Conservation (phyloP, 1,140 invertebrate genomes). For the Drosophila funebris region DNA sequence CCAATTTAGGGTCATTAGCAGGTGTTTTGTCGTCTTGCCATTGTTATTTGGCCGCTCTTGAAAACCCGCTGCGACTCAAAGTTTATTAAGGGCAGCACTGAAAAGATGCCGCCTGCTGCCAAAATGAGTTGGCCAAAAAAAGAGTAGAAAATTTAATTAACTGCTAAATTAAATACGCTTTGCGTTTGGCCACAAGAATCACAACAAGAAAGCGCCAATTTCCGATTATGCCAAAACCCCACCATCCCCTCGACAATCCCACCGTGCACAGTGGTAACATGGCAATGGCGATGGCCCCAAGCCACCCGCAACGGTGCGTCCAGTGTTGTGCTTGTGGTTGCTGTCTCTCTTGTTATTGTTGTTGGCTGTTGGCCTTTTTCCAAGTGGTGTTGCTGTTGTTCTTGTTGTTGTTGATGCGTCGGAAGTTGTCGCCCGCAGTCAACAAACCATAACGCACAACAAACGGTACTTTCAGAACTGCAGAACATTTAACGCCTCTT, state of each 20-base stretch:
- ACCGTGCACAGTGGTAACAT: neutral
- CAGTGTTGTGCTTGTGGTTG: slow-evolving; percentile 26
- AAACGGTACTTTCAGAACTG: slow-evolving; percentile 65
- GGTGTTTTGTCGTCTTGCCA: slow-evolving; percentile 61
- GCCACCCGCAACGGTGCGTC: slow-evolving; percentile 65
- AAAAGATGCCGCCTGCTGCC: slow-evolving; percentile 38
- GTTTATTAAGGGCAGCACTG: slow-evolving; percentile 50
- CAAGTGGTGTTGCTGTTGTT: slow-evolving; percentile 23
- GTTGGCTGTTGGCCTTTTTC: slow-evolving; percentile 31
- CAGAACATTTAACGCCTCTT: slow-evolving; percentile 72
- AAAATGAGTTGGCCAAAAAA: slow-evolving; percentile 27
- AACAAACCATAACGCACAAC: slow-evolving; percentile 79
- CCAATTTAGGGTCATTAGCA: slow-evolving; percentile 77
- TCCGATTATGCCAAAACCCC: slow-evolving; percentile 11
- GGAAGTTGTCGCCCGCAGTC: slow-evolving; percentile 78
- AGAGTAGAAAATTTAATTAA: slow-evolving; percentile 78
- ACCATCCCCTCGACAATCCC: neutral
- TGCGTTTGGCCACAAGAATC: slow-evolving; percentile 12
- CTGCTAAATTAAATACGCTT: slow-evolving; percentile 67
- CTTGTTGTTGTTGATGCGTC: slow-evolving; percentile 50
- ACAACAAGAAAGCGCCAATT: slow-evolving; percentile 5
- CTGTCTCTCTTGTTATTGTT: slow-evolving; percentile 9
- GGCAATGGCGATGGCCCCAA: neutral
- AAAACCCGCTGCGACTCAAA: slow-evolving; percentile 53
- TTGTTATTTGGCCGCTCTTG: slow-evolving; percentile 32